Percentiles rank a stretch among this genome's conserved stretches.
Conservation (phyloP, 2,113 vertebrate species). For the Oreochromis tanganicae region DNA sequence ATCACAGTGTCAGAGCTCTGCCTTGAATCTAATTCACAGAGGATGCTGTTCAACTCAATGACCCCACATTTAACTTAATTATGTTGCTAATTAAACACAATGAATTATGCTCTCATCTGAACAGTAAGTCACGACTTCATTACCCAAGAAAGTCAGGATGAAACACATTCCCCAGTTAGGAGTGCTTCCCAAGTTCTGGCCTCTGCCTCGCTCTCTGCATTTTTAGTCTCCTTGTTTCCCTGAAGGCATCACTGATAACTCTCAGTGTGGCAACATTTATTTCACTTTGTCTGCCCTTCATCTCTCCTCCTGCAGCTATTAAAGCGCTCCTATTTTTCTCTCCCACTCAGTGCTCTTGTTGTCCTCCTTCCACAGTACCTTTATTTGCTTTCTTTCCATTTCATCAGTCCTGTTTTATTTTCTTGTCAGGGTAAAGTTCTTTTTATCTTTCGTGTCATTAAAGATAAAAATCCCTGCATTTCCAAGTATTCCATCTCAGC, state of each 20-base stretch:
- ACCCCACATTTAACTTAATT: neutral
- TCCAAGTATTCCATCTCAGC: slow-evolving; percentile 33
- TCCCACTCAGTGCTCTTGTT: neutral
- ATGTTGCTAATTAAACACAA: neutral
- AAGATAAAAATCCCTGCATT: neutral
- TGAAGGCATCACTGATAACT: slow-evolving; percentile 39
- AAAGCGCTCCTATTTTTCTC: neutral
- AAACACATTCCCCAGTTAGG: slow-evolving; percentile 27
- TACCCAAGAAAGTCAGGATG: neutral
- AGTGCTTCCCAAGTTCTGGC: neutral
- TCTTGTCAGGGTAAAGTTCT: neutral
- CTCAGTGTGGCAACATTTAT: slow-evolving; percentile 14
- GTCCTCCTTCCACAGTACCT: neutral
- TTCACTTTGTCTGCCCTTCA: neutral
- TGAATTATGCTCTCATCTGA: neutral
- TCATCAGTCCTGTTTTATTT: neutral
- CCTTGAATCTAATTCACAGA: neutral
- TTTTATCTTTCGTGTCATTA: neutral
- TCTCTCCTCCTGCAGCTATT: neutral
- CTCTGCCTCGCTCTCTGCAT: neutral
- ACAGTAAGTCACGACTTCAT: neutral
- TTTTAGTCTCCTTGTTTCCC: slow-evolving; percentile 9
- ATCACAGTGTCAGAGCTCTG: neutral
- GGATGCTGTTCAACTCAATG: neutral
- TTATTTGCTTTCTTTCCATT: neutral